These are phyloP conservation scores for Carassius gibelio DNA, from an alignment of 2,113 vertebrate genomes.

Conservation along the genomic window DNA sequence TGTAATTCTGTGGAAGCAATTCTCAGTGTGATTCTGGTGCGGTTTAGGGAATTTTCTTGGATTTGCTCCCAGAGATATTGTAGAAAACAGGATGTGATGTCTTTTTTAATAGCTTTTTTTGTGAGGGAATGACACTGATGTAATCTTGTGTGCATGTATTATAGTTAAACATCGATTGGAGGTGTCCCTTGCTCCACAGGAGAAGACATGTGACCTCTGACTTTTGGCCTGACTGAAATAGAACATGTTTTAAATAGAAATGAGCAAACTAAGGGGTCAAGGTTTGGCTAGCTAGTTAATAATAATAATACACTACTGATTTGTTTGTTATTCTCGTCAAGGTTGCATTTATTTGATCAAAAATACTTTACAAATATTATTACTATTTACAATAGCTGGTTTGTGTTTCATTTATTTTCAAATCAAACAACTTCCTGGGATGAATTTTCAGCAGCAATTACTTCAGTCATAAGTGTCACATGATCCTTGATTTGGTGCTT, in stretches of 20 bases:
- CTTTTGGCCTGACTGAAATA: conserved; percentile 19
- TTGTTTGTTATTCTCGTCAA: too few species aligned
- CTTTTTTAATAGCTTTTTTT: conserved; percentile 10
- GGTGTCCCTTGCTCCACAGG: not conserved
- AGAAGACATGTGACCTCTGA: conserved; percentile 13
- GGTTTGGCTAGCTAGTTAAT: not conserved
- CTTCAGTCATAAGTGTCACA: not conserved
- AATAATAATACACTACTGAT: too few species aligned
- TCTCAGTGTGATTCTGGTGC: not conserved
- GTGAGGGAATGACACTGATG: conserved; percentile 3
- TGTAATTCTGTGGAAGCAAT: not conserved
- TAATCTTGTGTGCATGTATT: conserved; percentile 25
- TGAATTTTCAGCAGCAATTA: not conserved
- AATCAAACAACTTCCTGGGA: not conserved
- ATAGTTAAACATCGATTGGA: conserved; percentile 5
- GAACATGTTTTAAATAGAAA: conserved; percentile 29
- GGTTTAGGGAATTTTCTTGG: not conserved
- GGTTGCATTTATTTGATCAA: not conserved
- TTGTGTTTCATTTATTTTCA: not conserved
- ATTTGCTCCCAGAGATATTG: not conserved
- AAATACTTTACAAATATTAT: not conserved
- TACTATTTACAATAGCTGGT: not conserved
- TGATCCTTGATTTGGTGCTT: not conserved
- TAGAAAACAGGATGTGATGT: conserved; percentile 9
- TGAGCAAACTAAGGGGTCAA: not conserved